phyloP scores from a whole-genome alignment of 2,797 vertebrate genomes.

The Okamejei kenojei region DNA sequence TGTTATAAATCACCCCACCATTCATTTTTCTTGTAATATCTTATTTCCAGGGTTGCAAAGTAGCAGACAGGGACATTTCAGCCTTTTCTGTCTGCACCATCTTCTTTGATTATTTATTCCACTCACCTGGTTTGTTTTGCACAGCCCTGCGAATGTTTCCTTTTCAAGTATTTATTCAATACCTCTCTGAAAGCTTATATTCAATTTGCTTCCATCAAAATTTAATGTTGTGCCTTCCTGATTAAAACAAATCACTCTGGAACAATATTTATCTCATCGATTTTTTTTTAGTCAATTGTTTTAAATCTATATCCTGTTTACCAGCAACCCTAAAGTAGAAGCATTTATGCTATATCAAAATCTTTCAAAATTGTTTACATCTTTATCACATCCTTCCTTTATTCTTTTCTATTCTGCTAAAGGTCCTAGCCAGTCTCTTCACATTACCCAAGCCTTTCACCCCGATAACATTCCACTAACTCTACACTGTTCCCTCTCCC shows the following conservation, averaged over 20 bases:
- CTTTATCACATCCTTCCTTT: not conserved
- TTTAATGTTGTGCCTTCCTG: not conserved
- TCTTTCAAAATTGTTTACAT: not conserved
- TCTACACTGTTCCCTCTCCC: not conserved
- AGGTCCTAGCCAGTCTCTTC: not conserved
- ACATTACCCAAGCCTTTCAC: not conserved
- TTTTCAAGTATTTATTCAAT: not conserved
- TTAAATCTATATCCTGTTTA: not conserved
- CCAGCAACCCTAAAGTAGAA: not conserved
- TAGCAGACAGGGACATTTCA: not conserved
- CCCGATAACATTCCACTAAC: not conserved
- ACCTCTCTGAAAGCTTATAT: not conserved
- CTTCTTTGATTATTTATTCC: not conserved
- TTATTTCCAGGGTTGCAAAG: not conserved
- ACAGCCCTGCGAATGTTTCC: not conserved
- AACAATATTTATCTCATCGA: not conserved
- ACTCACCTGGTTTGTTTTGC: not conserved
- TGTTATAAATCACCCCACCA: not conserved
- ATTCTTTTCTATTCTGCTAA: not conserved
- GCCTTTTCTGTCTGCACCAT: not conserved
- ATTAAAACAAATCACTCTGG: not conserved
- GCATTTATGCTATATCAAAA: not conserved
- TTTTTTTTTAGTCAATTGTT: not conserved
- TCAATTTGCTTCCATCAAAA: not conserved
- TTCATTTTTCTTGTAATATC: not conserved